These are phyloP conservation scores for Tenualosa ilisha DNA, from an alignment of 2,797 vertebrate species.

Conservation along the genomic window DNA sequence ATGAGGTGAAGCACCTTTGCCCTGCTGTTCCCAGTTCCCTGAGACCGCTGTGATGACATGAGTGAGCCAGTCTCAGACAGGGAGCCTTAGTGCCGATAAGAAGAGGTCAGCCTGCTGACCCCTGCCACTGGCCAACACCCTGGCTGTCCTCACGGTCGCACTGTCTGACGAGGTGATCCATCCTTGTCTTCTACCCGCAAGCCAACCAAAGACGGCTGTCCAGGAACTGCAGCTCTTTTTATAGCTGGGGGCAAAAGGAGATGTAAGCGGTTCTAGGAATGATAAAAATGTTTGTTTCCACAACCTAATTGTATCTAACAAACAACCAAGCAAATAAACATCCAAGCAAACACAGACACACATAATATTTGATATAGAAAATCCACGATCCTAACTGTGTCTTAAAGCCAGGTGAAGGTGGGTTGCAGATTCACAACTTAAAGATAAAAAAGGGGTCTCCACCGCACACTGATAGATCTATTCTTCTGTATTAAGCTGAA, in stretches of 20 bases:
- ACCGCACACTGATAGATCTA: no score
- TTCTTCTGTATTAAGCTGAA: no score
- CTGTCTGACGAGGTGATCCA: conserved; percentile 27
- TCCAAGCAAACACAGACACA: background rate
- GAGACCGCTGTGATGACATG: background rate
- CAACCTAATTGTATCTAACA: conserved; percentile 36
- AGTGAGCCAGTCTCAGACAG: background rate
- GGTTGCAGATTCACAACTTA: no score
- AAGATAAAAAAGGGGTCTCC: no score
- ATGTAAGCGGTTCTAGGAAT: conserved; percentile 29
- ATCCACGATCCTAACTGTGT: no score
- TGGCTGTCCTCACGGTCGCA: conserved; percentile 38
- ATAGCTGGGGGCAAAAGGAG: background rate
- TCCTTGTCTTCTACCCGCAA: conserved; percentile 8
- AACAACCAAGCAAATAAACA: background rate
- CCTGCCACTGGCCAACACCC: background rate
- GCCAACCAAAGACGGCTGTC: conserved; percentile 29
- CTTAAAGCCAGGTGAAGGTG: no score
- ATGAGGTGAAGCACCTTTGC: conserved; percentile 4
- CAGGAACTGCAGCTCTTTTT: conserved; percentile 49
- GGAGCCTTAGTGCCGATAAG: background rate
- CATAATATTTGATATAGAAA: background rate
- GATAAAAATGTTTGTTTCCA: conserved; percentile 41
- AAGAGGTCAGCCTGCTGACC: conserved; percentile 9
- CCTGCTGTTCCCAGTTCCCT: background rate